These are phyloP conservation scores for Papilio aristodemus DNA, from an alignment of 1,140 invertebrate species.

Conservation along the genomic window DNA sequence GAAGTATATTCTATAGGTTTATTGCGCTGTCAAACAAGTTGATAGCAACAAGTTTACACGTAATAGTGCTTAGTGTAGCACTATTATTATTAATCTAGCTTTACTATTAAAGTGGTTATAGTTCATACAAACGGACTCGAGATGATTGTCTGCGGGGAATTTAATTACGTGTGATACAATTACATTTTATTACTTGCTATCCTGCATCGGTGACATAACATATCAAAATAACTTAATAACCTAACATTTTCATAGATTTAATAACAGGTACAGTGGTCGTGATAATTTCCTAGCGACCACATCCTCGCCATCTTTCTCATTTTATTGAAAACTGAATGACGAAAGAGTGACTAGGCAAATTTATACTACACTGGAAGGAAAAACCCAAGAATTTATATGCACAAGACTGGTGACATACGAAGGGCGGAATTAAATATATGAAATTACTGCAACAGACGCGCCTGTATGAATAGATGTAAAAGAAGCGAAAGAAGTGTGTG, in stretches of 20 bases:
- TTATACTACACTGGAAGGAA: not conserved
- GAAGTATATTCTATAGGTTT: no score
- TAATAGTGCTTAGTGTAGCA: not conserved
- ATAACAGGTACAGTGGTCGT: not conserved
- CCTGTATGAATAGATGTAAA: no score
- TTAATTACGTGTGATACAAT: slow-evolving; percentile 1
- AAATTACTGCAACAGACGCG: no score
- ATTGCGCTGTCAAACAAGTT: not conserved
- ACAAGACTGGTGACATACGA: not conserved
- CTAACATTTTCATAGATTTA: not conserved
- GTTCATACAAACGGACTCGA: not conserved
- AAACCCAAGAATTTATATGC: not conserved
- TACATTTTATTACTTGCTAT: not conserved
- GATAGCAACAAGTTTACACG: not conserved
- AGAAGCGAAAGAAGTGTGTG: no score
- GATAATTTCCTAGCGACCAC: no score
- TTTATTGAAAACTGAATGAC: not conserved
- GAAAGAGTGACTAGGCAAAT: slow-evolving; percentile 3
- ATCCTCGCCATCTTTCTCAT: no score
- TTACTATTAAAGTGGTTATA: not conserved
- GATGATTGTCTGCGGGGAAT: not conserved
- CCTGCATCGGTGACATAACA: not conserved
- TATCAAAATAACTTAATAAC: not conserved
- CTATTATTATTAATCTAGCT: not conserved
- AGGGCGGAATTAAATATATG: not conserved